A percentile compares a stretch with the other conserved stretches of the same genome.
Evolutionary conservation across 2,113 vertebrate genomes (phyloP).

Genomic region (Mustela lutreola): DNA sequence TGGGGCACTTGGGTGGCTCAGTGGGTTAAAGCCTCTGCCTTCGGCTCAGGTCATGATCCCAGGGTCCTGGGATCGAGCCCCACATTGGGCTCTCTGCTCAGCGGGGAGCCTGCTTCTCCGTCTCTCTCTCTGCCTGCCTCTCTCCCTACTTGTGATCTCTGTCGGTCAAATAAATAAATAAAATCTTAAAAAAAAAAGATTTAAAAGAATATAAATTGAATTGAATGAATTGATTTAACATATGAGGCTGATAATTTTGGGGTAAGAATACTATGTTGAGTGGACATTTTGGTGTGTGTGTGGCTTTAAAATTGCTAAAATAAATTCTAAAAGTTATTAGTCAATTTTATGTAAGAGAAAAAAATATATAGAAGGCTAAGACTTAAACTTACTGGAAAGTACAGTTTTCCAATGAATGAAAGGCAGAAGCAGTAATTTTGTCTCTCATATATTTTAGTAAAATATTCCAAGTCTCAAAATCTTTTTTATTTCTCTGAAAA

Average conservation of each 20-base stretch:
- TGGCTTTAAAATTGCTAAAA: neutral
- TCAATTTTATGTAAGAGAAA: neutral
- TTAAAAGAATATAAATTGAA: neutral
- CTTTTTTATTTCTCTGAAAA: slow-evolving; percentile 46
- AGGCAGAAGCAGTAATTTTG: slow-evolving; percentile 12
- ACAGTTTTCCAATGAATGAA: neutral
- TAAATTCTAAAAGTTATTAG: neutral
- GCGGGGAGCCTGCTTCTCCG: no score
- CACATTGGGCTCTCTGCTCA: no score
- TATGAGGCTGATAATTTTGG: neutral
- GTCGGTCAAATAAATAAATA: no score
- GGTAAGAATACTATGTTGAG: neutral
- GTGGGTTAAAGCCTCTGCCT: no score
- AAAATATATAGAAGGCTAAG: neutral
- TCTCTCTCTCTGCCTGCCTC: no score
- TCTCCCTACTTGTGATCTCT: no score
- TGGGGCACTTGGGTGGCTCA: neutral
- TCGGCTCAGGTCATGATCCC: no score
- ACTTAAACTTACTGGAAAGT: slow-evolving; percentile 7
- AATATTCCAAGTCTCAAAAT: slow-evolving; percentile 1
- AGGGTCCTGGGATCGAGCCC: no score
- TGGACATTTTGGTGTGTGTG: neutral
- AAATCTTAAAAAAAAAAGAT: no score
- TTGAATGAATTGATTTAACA: neutral
- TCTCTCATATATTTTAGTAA: slow-evolving; percentile 12